A percentile compares a stretch with the other conserved stretches of the same genome.
Evolutionary conservation across 2,888 invertebrate species (phyloP).

Genomic region (Philopedon plagiatum): DNA sequence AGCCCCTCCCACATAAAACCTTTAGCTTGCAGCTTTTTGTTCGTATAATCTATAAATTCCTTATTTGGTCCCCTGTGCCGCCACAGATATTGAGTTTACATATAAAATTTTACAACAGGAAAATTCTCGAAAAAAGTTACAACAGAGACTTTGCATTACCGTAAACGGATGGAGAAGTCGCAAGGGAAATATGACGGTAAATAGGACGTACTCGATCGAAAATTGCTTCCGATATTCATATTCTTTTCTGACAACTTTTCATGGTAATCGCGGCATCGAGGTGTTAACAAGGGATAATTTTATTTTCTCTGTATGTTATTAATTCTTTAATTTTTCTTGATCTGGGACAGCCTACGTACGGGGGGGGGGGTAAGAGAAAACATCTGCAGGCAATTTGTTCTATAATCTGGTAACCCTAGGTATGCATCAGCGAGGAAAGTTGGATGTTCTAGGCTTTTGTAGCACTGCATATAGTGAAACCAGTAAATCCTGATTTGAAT

Average conservation of each 20-base stretch:
- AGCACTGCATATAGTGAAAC: too few species aligned
- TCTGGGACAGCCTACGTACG: too few species aligned
- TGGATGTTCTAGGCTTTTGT: too few species aligned
- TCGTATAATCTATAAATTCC: conserved; percentile 35
- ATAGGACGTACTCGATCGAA: conserved; percentile 38
- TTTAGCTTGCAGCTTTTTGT: neutral
- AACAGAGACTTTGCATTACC: conserved; percentile 51
- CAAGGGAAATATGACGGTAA: conserved; percentile 42
- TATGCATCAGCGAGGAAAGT: too few species aligned
- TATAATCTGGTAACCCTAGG: too few species aligned
- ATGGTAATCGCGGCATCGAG: neutral
- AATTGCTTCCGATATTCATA: conserved; percentile 44
- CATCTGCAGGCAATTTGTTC: too few species aligned
- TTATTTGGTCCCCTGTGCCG: conserved; percentile 31
- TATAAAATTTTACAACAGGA: conserved; percentile 46
- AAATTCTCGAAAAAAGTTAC: conserved; percentile 41
- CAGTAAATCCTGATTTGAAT: too few species aligned
- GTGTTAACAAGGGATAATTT: neutral
- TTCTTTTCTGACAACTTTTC: conserved; percentile 9
- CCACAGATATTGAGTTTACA: conserved; percentile 49
- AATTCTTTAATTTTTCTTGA: too few species aligned
- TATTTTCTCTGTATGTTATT: neutral
- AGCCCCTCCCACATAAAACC: neutral
- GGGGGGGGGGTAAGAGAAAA: too few species aligned
- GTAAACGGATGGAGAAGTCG: conserved; percentile 47